Percentiles rank a stretch among this genome's conserved stretches.
Evolutionary conservation across 1,140 invertebrate species (phyloP).

Genomic region (Nomia melanderi): DNA sequence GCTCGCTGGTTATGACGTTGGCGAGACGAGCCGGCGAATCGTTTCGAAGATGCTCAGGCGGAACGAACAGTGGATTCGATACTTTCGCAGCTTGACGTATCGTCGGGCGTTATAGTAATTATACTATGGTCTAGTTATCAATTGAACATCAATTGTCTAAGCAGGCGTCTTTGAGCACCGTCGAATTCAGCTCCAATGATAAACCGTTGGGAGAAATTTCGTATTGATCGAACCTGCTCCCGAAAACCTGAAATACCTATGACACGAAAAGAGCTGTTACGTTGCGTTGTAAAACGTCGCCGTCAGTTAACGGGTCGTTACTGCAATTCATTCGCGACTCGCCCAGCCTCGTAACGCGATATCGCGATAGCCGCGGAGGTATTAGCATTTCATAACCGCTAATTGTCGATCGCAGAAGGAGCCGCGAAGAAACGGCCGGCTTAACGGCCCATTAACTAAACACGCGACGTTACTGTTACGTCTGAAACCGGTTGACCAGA

Average conservation of each 20-base stretch:
- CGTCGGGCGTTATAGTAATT: no score
- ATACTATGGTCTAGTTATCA: no score
- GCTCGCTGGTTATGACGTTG: neutral
- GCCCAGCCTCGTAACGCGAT: slow-evolving; percentile 20
- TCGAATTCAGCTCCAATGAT: no score
- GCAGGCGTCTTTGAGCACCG: no score
- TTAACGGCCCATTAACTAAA: slow-evolving; percentile 15
- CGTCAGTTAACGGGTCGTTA: slow-evolving; percentile 23
- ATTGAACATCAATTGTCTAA: no score
- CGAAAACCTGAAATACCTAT: neutral
- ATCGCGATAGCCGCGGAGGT: slow-evolving; percentile 8
- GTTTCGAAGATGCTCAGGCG: no score
- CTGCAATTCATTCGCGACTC: slow-evolving; percentile 28
- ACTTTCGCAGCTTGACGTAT: no score
- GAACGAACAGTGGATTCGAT: no score
- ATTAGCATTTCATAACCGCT: slow-evolving; percentile 48
- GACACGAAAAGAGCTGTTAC: neutral
- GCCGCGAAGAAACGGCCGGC: slow-evolving; percentile 24
- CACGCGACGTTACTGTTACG: slow-evolving; percentile 20
- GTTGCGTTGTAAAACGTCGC: neutral
- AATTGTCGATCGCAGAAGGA: slow-evolving; percentile 35
- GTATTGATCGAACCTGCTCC: no score
- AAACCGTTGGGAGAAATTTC: no score
- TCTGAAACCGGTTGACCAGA: neutral
- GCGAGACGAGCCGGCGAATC: neutral